phyloP scores from a whole-genome alignment of 2,113 vertebrate genomes.

The Apus apus region DNA sequence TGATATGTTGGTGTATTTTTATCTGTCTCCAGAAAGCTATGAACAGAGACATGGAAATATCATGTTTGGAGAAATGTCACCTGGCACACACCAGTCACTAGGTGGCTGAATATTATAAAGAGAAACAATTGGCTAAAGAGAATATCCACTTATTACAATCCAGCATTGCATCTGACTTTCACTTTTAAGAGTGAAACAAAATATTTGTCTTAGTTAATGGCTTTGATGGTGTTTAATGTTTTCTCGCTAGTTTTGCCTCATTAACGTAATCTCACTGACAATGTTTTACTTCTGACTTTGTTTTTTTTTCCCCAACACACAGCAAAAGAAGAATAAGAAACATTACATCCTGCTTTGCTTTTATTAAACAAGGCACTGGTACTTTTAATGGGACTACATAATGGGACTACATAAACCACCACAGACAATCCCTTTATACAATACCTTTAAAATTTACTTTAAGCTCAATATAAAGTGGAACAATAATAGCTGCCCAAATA shows the following conservation, averaged over 20 bases:
- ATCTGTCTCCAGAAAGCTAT: constrained; percentile 67
- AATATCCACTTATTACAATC: constrained; percentile 56
- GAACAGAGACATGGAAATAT: constrained; percentile 71
- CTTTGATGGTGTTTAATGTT: not conserved
- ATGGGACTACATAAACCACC: not conserved
- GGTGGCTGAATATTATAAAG: constrained; percentile 42
- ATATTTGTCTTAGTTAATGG: constrained; percentile 27
- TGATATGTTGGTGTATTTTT: constrained; percentile 50
- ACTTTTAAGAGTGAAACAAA: constrained; percentile 33
- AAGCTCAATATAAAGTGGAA: not conserved
- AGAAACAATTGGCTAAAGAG: constrained; percentile 50
- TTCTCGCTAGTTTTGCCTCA: not conserved
- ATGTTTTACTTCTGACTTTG: not conserved
- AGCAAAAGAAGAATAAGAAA: not conserved
- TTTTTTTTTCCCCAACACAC: not conserved
- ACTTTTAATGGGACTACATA: not conserved
- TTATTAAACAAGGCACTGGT: not conserved
- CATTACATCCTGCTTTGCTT: not conserved
- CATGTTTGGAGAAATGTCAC: constrained; percentile 64
- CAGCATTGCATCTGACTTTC: not conserved
- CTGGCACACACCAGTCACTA: constrained; percentile 63
- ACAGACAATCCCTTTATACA: not conserved
- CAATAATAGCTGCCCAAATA: not conserved
- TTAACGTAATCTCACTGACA: not conserved
- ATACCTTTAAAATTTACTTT: not conserved